Base-by-base conservation (phyloP, 2,888 invertebrate genomes). In the Ethmia dodecea region DNA sequence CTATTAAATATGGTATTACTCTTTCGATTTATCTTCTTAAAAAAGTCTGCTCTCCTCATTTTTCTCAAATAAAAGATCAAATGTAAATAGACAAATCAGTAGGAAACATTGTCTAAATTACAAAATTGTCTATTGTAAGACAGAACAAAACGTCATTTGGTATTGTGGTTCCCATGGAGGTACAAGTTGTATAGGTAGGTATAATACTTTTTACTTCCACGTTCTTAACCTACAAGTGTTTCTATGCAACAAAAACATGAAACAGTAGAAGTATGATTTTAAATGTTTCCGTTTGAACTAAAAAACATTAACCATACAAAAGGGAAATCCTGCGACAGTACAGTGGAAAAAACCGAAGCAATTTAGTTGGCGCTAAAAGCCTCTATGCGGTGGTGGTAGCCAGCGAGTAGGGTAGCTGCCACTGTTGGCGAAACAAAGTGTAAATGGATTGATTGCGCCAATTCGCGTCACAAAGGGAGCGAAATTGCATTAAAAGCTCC, bases 401-500 rank as follows among this genome's bases (percentile, higher is more conserved):
- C 45, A 31, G 36, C 40, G n/a, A n/a, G n/a, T 44, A 49, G 50
- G 35, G 37, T 47, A 44, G 38, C 48, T 48, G 45, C 47, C 62
- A 58, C 66, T 78, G 79, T 78, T 81, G 74, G 74, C 76, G 86
- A 86, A 86, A 86, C 87, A 87, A 80, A 86, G 86, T 83, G 84
- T 83, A 87, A 87, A 87, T 87, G 87, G 83, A 86, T 81, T 86
- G 86, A 86, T 87, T 86, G 87, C 76, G 71, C 73, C 87, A 87
- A 86, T 87, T 87, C 61, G 57, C 55, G 49, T 55, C 76, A 86
- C 86, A 87, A 87, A 87, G 87, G 86, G 76, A 71, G 58, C 52
- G 57, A 76, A 83, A 87, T 87, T 80, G 76, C 75, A 86, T 87
- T 87, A 87, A 84, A 84, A 83, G 83, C 83, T 75, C 72, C 78